Evolutionary conservation across 2,888 invertebrate species (phyloP).

Genomic region (Gibbula magus): DNA sequence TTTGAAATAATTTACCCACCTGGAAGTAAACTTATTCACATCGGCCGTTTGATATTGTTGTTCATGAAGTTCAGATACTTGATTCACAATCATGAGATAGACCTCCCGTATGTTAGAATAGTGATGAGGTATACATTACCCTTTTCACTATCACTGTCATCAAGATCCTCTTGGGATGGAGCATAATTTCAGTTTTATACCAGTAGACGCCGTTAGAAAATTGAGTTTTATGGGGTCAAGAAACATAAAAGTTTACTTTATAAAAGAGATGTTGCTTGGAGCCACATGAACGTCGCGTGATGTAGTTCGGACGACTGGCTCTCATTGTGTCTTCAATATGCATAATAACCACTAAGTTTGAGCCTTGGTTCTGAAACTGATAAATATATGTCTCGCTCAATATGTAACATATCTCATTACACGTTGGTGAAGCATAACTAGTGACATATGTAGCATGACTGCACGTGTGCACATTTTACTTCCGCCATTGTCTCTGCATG

Average conservation of each 20-base stretch:
- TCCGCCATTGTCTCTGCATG: too few species aligned
- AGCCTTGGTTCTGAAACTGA: too few species aligned
- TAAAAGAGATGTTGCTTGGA: not conserved
- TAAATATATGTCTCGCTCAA: too few species aligned
- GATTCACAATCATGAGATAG: not conserved
- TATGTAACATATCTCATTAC: too few species aligned
- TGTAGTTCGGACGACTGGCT: too few species aligned
- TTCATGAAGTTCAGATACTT: conserved; percentile 22
- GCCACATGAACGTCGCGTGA: too few species aligned
- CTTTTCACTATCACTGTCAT: not conserved
- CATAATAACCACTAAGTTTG: too few species aligned
- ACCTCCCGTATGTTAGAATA: not conserved
- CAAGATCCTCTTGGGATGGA: not conserved
- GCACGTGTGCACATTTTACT: too few species aligned
- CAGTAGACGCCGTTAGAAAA: conserved; percentile 3
- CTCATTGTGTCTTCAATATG: too few species aligned
- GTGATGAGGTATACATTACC: not conserved
- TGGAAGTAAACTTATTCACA: not conserved
- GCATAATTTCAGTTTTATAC: not conserved
- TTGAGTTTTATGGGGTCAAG: not conserved
- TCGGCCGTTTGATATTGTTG: not conserved
- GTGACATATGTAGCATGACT: too few species aligned
- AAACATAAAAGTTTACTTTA: not conserved
- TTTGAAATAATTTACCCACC: conserved; percentile 2
- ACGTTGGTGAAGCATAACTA: too few species aligned